Percentiles rank a stretch among this genome's conserved stretches.
Evolutionary conservation across 2,888 invertebrate species (phyloP).

Genomic region (Glyphotaelius pellucidus): DNA sequence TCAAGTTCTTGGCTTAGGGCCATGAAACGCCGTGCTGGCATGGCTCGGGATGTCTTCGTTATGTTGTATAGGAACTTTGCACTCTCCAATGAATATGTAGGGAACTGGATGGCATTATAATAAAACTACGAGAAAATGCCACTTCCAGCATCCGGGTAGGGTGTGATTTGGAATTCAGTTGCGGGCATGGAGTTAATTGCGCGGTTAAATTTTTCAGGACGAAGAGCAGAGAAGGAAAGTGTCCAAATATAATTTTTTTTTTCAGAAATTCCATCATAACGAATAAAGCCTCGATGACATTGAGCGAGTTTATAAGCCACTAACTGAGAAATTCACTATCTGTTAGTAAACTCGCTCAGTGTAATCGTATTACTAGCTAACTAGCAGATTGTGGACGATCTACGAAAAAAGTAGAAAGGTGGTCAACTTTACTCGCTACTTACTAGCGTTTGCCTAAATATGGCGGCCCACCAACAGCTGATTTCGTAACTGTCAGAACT

Average conservation of each 20-base stretch:
- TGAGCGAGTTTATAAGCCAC: too few species aligned
- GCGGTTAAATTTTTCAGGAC: not conserved
- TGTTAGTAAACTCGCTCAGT: too few species aligned
- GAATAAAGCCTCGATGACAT: too few species aligned
- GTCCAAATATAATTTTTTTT: not conserved
- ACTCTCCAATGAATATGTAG: constrained; percentile 4
- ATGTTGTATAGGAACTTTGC: not conserved
- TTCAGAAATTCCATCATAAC: not conserved
- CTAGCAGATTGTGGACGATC: too few species aligned
- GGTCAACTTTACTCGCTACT: too few species aligned
- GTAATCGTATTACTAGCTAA: too few species aligned
- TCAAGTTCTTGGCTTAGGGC: constrained; percentile 12
- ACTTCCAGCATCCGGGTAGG: not conserved
- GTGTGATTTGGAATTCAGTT: not conserved
- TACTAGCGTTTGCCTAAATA: too few species aligned
- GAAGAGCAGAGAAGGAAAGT: not conserved
- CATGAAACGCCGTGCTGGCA: not conserved
- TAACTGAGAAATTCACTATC: too few species aligned
- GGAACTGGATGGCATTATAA: not conserved
- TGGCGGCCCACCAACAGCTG: too few species aligned
- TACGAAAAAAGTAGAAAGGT: too few species aligned
- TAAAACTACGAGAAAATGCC: not conserved
- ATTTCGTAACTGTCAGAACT: too few species aligned
- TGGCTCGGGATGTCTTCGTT: constrained; percentile 22
- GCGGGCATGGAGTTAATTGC: not conserved